These are phyloP conservation scores for Dunckerocampus dactyliophorus DNA, from an alignment of 2,113 vertebrate species.

Conservation along the genomic window DNA sequence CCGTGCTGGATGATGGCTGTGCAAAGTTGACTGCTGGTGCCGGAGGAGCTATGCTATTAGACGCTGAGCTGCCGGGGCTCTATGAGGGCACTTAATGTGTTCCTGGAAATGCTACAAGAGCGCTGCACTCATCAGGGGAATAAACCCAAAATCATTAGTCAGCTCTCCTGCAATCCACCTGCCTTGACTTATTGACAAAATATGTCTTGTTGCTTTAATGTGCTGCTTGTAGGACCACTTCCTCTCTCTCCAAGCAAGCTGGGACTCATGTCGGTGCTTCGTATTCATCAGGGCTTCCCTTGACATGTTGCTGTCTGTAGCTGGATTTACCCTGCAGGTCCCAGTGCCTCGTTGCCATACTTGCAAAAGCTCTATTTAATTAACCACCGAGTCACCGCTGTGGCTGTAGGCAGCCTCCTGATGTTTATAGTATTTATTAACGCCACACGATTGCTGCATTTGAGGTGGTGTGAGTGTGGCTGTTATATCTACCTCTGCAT, in stretches of 20 bases:
- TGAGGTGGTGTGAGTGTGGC: too few relatives aligned
- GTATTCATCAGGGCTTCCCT: slow-evolving; percentile 10
- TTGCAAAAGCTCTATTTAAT: too few relatives aligned
- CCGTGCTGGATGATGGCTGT: slow-evolving; percentile 3
- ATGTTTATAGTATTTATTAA: too few relatives aligned
- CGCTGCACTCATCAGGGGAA: slow-evolving; percentile 37
- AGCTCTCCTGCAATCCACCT: slow-evolving; percentile 26
- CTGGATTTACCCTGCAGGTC: too few relatives aligned
- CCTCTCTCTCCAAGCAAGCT: slow-evolving; percentile 2
- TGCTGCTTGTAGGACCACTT: neutral
- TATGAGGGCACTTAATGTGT: slow-evolving; percentile 46
- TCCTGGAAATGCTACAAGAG: slow-evolving; percentile 54
- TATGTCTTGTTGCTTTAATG: neutral
- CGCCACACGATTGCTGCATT: too few relatives aligned
- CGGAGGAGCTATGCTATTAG: slow-evolving; percentile 40
- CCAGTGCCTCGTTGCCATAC: too few relatives aligned
- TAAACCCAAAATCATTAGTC: slow-evolving; percentile 28
- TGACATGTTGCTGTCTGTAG: neutral
- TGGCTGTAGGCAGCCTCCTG: too few relatives aligned
- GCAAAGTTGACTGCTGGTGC: slow-evolving; percentile 29
- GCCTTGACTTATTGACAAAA: slow-evolving; percentile 22
- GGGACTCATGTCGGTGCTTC: slow-evolving; percentile 9
- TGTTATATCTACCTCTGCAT: too few relatives aligned
- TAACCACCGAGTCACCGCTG: too few relatives aligned
- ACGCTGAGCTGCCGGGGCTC: slow-evolving; percentile 34